phyloP scores from a whole-genome alignment of 1,140 invertebrate genomes.

The Tribolium castaneum region DNA sequence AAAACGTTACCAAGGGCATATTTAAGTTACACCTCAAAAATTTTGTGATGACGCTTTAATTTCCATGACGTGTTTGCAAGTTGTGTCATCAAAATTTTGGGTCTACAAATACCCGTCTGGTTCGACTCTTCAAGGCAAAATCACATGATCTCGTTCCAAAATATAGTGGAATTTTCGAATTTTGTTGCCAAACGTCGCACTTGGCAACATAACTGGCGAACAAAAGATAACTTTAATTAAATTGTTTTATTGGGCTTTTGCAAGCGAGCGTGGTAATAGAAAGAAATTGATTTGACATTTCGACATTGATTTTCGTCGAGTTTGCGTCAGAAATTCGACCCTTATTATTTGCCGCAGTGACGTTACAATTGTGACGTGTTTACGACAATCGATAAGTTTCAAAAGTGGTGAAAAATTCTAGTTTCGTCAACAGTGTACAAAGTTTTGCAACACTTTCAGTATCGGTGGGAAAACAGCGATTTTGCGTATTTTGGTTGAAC shows the following conservation, averaged over 20 bases:
- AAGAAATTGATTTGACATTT: slow-evolving; percentile 22
- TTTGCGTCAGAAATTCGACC: slow-evolving; percentile 9
- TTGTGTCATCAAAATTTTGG: slow-evolving; percentile 7
- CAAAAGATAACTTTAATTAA: slow-evolving; percentile 9
- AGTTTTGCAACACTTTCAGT: not conserved
- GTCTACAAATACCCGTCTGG: not conserved
- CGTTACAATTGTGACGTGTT: not conserved
- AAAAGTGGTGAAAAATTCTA: not conserved
- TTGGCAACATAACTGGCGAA: not conserved
- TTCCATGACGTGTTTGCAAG: not conserved
- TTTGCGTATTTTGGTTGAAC: not conserved
- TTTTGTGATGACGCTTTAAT: not conserved
- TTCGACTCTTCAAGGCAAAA: not conserved
- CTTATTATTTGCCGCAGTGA: not conserved
- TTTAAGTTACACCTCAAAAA: not conserved
- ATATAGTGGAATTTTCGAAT: not conserved
- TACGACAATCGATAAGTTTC: not conserved
- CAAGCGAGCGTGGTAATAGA: not conserved
- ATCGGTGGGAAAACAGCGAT: not conserved
- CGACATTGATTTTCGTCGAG: slow-evolving; percentile 3
- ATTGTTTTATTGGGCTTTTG: not conserved
- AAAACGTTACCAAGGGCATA: slow-evolving; percentile 1
- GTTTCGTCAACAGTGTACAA: not conserved
- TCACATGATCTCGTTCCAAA: not conserved
- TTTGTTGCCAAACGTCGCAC: slow-evolving; percentile 12